Base-by-base conservation (phyloP, 2,797 vertebrate species). In the Okamejei kenojei region DNA sequence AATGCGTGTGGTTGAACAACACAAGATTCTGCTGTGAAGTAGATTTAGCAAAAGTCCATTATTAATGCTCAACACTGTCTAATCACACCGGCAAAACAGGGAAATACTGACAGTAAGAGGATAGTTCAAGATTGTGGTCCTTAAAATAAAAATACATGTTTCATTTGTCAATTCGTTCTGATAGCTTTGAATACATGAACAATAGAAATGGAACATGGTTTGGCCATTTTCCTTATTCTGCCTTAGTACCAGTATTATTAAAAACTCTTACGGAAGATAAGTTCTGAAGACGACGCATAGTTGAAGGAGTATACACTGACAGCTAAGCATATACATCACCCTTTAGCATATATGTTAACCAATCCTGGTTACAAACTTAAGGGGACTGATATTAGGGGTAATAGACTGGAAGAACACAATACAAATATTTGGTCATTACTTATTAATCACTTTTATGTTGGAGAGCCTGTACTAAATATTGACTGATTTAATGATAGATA, bases 241-340 rank as follows among this genome's bases (percentile, higher is more conserved):
- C 65, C 45, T 23, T 32, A 63, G 23, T 11, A 90, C 38, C 35
- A 1, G 17, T 38, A 26, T 45, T 71, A 38, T 10, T 73, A 26
- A 91, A 65, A 86, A 71, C 35, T 38, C 32, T 23, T 73, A 91
- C 35, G 73, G 88, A 35, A 91, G 73, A 91, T 73, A 38, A 71
- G n/a, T 90, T 68, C 71, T 71, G 86, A 9, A 7, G 61, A 65
- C 35, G 86, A 71, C 71, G 23, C 19, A 71, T 32, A 71, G 68
- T 45, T 26, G 68, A 71, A 38, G 32, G 32, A 45, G 8, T 45
- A 4, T 73, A 91, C 35, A 21, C 63, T 68, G 88, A 35, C 32
- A 45, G 80, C n/a, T 90, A 21, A 90, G 17, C 35, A 90, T n/a
- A 26, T 73, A 91, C 88, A 38, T 21, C 73, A 71, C 65, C 68